Base-by-base conservation (phyloP, 1,140 invertebrate species). In the Tribolium madens region DNA sequence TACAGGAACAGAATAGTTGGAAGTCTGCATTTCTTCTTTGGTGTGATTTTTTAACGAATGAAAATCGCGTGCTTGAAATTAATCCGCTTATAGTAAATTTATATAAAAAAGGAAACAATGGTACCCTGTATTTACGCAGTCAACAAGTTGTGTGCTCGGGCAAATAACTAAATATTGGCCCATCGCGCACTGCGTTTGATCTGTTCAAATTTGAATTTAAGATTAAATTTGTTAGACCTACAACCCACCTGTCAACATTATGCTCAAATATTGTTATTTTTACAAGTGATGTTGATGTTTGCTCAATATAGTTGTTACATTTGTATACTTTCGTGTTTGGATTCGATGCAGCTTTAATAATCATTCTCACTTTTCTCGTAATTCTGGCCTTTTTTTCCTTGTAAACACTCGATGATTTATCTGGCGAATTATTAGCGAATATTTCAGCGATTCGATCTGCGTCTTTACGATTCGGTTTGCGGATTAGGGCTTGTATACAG, bases 151-250 rank as follows among this genome's bases (percentile, higher is more conserved):
- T 84, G 81, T 84, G 80, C 80, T 78, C 81, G 82, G 82, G 81
- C 82, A 83, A 84, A 84, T 84, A 84, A 83, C 83, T 84, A 84
- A 84, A 84, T 84, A 84, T 84, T 84, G 83, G 83, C 78, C 83
- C 81, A 81, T 83, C 81, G 78, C 82, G 80, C 76, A 79, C 78
- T 78, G 76, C 82, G 83, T 84, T 84, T 84, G 83, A 84, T 84
- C 83, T 84, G 83, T 84, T 84, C 83, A 84, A 84, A 84, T 84
- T 84, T 84, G 83, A 84, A 84, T 84, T 84, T 83, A 84, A 84
- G 83, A 84, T 84, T 84, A 84, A 84, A 84, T 84, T 84, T 84
- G 83, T 84, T 84, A 81, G 82, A 83, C 78, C 81, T 82, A 83
- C 82, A 73, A 81, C 82, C 80, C 80, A 84, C 82, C 83, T 84